Conservation (phyloP, 2,113 vertebrate species). For the Ondatra zibethicus region DNA sequence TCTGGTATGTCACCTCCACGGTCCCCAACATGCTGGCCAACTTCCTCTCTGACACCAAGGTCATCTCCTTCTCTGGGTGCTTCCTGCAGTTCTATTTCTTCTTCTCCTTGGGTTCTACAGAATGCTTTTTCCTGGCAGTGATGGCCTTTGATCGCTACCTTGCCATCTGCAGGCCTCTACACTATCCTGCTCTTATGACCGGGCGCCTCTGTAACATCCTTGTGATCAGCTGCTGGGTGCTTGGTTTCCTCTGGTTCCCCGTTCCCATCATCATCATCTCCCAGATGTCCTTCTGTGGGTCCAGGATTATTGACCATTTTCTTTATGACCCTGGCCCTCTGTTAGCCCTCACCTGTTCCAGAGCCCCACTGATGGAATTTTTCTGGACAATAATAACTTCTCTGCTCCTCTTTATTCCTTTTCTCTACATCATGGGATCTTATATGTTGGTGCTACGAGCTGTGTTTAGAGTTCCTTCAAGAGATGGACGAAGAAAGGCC, state of each 20-base stretch:
- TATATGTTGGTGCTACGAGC: constrained; percentile 69
- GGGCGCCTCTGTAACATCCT: too few relatives aligned
- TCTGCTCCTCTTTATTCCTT: constrained; percentile 70
- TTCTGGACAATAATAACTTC: constrained; percentile 51
- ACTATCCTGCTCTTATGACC: too few relatives aligned
- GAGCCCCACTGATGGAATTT: constrained; percentile 47
- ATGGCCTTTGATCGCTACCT: too few relatives aligned
- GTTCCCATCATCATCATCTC: constrained; percentile 73
- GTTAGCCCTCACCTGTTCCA: constrained; percentile 63
- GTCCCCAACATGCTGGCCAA: too few relatives aligned
- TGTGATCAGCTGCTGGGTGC: constrained; percentile 66
- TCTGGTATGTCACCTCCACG: too few relatives aligned
- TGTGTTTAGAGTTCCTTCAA: constrained; percentile 72
- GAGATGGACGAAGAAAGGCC: constrained; percentile 68
- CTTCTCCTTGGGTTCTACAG: too few relatives aligned
- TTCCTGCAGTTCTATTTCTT: too few relatives aligned
- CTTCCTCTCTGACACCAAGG: too few relatives aligned
- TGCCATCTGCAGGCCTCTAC: too few relatives aligned
- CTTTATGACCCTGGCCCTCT: constrained; percentile 77
- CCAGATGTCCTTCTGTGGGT: constrained; percentile 75
- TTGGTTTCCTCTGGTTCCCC: constrained; percentile 76
- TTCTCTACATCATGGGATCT: constrained; percentile 70
- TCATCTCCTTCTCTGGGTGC: too few relatives aligned
- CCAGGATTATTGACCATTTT: constrained; percentile 74
- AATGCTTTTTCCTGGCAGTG: too few relatives aligned